Evolutionary conservation across 2,797 vertebrate genomes (phyloP).

Genomic region (Emys orbicularis): DNA sequence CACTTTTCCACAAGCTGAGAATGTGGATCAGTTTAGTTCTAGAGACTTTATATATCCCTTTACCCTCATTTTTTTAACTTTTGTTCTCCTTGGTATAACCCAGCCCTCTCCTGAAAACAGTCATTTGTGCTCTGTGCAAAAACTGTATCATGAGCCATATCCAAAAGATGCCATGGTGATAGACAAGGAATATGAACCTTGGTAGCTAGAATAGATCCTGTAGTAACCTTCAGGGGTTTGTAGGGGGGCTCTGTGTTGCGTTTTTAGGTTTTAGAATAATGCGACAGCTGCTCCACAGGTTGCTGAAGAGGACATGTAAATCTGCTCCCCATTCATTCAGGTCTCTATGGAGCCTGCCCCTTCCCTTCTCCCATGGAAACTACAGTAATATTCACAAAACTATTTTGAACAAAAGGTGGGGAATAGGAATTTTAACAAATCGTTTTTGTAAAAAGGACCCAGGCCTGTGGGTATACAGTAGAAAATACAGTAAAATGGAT

Average conservation of each 20-base stretch:
- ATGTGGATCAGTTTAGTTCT: background rate
- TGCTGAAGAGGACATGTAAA: background rate
- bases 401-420: background rate
- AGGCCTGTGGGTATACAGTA: background rate
- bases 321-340: background rate
- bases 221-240: background rate
- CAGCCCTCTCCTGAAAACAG: background rate
- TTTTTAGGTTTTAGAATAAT: constrained; percentile 2
- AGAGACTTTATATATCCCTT: background rate
- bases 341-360: accelerated
- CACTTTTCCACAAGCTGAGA: background rate
- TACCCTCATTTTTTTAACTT: background rate
- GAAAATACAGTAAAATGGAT: background rate
- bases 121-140: background rate
- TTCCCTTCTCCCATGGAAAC: accelerated
- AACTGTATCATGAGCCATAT: background rate
- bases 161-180: background rate
- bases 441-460: background rate
- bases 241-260: accelerated
- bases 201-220: background rate
- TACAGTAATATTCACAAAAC: background rate
- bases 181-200: background rate
- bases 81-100: background rate
- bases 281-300: background rate
- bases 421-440: background rate